Percentiles rank a stretch among this genome's conserved stretches.
Evolutionary conservation across 2,113 vertebrate species (phyloP).

Genomic region (Pipra filicauda): DNA sequence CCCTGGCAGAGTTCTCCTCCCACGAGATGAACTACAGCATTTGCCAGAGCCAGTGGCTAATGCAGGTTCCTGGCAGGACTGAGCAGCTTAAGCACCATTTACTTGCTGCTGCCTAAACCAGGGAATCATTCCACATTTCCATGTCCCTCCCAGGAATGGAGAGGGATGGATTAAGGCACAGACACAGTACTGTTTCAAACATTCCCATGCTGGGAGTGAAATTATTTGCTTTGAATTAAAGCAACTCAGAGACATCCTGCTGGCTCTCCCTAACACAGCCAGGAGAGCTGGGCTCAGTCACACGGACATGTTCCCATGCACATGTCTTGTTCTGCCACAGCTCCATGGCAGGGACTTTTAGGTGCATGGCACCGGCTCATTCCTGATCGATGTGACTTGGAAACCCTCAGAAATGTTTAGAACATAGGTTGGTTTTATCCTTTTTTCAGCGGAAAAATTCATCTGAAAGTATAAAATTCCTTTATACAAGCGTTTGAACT

Average conservation of each 20-base stretch:
- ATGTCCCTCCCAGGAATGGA: background rate
- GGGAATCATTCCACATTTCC: background rate
- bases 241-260: background rate
- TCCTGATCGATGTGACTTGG: background rate
- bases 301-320: rapidly evolving
- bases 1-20: background rate
- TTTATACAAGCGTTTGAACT: background rate
- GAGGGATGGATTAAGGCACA: background rate
- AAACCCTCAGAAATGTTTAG: background rate
- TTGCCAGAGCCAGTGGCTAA: background rate
- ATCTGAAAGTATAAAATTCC: background rate
- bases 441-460: background rate
- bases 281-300: background rate
- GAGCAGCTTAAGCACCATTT: background rate
- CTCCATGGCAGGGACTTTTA: background rate
- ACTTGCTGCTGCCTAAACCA: background rate
- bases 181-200: background rate
- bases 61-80: background rate
- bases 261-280: background rate
- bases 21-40: rapidly evolving
- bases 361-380: rapidly evolving
- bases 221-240: background rate
- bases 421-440: background rate
- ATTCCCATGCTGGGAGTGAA: background rate
- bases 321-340: background rate